Conservation (phyloP, 2,113 vertebrate species). For the Myxocyprinus asiaticus region DNA sequence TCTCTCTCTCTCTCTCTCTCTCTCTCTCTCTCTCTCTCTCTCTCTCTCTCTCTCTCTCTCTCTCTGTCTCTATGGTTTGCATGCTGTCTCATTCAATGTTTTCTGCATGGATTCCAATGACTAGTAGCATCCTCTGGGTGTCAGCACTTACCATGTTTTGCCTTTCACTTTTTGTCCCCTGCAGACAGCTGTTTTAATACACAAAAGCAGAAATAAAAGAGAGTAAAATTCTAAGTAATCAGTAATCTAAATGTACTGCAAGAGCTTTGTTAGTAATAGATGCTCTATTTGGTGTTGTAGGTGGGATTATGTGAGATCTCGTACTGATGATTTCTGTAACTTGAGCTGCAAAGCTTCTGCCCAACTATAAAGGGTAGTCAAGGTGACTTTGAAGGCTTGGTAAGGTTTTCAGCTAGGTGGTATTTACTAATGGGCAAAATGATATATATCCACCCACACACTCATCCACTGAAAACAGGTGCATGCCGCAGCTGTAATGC, state of each 20-base stretch:
- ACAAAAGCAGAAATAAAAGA: not conserved
- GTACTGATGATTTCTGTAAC: slow-evolving; percentile 9
- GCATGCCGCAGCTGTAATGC: slow-evolving; percentile 26
- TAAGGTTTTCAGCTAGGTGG: slow-evolving; percentile 27
- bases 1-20: not conserved
- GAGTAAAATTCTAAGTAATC: not conserved
- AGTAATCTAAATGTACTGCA: too few relatives aligned
- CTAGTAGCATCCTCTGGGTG: slow-evolving; percentile 78
- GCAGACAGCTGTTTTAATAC: not conserved
- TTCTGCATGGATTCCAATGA: slow-evolving; percentile 64
- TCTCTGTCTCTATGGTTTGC: slow-evolving; percentile 33
- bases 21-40: slow-evolving; percentile 14
- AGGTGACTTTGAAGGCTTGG: slow-evolving; percentile 44
- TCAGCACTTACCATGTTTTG: slow-evolving; percentile 72
- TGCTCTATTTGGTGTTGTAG: too few relatives aligned
- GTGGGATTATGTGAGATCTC: not conserved
- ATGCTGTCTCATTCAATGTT: slow-evolving; percentile 50
- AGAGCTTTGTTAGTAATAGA: too few relatives aligned
- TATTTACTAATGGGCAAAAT: slow-evolving; percentile 34
- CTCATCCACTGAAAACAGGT: slow-evolving; percentile 5
- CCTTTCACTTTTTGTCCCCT: slow-evolving; percentile 40
- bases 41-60: not conserved
- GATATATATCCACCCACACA: slow-evolving; percentile 10
- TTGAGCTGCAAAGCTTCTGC: slow-evolving; percentile 14
- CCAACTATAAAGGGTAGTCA: slow-evolving; percentile 16